Conservation (phyloP, 2,113 vertebrate genomes). For the Halichoeres trimaculatus region DNA sequence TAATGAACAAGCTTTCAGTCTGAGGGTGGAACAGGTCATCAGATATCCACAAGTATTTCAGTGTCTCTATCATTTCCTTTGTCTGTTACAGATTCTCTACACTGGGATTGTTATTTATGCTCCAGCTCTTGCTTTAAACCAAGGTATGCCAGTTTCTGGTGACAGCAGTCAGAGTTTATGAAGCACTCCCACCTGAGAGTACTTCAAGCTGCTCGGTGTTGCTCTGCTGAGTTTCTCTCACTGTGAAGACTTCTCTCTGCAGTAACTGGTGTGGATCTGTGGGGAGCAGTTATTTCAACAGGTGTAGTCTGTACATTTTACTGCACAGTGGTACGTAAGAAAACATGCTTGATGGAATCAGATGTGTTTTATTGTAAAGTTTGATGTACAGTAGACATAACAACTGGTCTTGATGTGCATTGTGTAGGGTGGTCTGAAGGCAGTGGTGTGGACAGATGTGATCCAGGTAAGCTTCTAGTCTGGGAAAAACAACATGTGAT, state of each 20-base stretch:
- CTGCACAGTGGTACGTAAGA: slow-evolving; percentile 87
- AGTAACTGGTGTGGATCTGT: slow-evolving; percentile 91
- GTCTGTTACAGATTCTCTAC: slow-evolving; percentile 87
- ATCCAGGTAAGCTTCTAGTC: slow-evolving; percentile 83
- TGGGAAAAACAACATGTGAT: not conserved
- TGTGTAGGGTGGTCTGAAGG: slow-evolving; percentile 91
- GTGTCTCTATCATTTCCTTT: not conserved
- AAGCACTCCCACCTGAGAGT: slow-evolving; percentile 16
- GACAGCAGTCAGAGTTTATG: not conserved
- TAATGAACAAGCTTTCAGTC: slow-evolving; percentile 2
- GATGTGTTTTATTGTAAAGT: not conserved
- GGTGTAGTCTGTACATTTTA: slow-evolving; percentile 93
- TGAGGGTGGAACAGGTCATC: slow-evolving; percentile 11
- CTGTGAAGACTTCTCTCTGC: slow-evolving; percentile 34
- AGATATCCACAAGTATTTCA: not conserved
- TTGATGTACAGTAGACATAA: not conserved
- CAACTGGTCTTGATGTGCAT: slow-evolving; percentile 19
- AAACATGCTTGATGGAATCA: not conserved
- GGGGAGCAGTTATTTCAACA: slow-evolving; percentile 90
- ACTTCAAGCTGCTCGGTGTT: slow-evolving; percentile 31
- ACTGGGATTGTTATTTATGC: slow-evolving; percentile 97
- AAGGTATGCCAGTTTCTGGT: slow-evolving; percentile 82
- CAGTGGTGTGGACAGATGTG: slow-evolving; percentile 94
- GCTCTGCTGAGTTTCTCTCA: slow-evolving; percentile 8
- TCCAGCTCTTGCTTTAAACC: slow-evolving; percentile 95